Evolutionary conservation across 2,797 vertebrate species (phyloP).

Genomic region (Acanthurus leucopareius): DNA sequence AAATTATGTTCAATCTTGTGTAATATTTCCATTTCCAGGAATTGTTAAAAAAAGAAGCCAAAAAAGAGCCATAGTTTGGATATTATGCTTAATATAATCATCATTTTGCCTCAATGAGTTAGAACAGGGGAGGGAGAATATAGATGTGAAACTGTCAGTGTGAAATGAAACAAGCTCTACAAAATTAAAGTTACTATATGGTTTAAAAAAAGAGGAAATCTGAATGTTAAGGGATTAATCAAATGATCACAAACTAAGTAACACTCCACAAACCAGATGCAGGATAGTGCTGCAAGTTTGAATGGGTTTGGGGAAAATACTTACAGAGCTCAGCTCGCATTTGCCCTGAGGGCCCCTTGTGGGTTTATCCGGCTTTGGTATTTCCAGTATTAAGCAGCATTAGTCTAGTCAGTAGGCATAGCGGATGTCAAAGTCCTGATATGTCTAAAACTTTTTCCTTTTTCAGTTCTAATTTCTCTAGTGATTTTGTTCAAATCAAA

Average conservation of each 20-base stretch:
- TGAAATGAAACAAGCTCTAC: not conserved
- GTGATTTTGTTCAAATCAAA: not conserved
- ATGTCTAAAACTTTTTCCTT: not conserved
- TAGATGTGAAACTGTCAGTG: not conserved
- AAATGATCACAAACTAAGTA: not conserved
- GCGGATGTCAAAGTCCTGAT: not conserved
- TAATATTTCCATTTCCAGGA: not conserved
- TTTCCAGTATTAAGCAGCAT: not conserved
- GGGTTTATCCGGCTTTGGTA: not conserved
- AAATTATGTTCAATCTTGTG: not conserved
- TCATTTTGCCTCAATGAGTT: not conserved
- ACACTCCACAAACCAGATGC: not conserved
- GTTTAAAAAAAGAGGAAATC: not conserved
- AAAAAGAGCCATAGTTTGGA: not conserved
- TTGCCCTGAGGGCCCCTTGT: not conserved
- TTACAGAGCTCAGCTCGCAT: not conserved
- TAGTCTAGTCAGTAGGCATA: not conserved
- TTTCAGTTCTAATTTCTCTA: not conserved
- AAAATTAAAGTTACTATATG: not conserved
- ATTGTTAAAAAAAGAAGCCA: not conserved
- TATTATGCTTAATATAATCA: not conserved
- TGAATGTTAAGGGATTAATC: not conserved
- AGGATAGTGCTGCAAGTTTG: not conserved
- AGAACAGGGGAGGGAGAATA: not conserved
- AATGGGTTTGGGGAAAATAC: not conserved